Evolutionary conservation across 1,140 invertebrate genomes (phyloP).

Genomic region (Cotesia vestalis): DNA sequence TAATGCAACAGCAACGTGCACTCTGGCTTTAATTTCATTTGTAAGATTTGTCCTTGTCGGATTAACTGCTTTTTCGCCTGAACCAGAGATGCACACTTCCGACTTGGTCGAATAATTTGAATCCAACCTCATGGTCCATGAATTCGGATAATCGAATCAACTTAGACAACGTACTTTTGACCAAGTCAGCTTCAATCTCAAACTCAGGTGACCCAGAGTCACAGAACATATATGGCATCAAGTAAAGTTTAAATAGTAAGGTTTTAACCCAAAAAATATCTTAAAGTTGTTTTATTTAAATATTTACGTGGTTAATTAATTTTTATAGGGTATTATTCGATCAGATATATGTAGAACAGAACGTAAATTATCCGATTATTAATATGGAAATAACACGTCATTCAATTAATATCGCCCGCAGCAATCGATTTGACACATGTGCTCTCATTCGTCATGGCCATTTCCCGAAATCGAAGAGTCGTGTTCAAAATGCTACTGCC

Average conservation of each 20-base stretch:
- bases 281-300: background rate
- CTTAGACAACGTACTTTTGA: background rate
- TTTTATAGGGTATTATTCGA: background rate
- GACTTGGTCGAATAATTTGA: background rate
- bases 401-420: conserved; percentile 34
- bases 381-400: conserved; percentile 28
- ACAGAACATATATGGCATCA: background rate
- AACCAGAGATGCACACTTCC: background rate
- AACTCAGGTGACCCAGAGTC: conserved; percentile 30
- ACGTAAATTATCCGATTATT: conserved; percentile 6
- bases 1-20: conserved; percentile 48
- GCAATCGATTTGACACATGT: conserved; percentile 31
- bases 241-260: background rate
- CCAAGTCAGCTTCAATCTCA: conserved; percentile 19
- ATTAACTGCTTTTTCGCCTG: conserved; percentile 33
- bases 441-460: conserved; percentile 32
- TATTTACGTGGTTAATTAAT: conserved; percentile 5
- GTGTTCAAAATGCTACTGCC: conserved; percentile 18
- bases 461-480: conserved; percentile 34
- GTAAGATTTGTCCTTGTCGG: conserved; percentile 38
- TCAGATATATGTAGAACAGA: no score
- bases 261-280: background rate
- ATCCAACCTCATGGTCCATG: conserved; percentile 4
- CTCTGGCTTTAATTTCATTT: conserved; percentile 41
- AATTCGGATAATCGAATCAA: conserved; percentile 34